Evolutionary conservation across 2,113 vertebrate species (phyloP), one percentile per base, ranked within the genome.

Genomic region (Mola mola): DNA sequence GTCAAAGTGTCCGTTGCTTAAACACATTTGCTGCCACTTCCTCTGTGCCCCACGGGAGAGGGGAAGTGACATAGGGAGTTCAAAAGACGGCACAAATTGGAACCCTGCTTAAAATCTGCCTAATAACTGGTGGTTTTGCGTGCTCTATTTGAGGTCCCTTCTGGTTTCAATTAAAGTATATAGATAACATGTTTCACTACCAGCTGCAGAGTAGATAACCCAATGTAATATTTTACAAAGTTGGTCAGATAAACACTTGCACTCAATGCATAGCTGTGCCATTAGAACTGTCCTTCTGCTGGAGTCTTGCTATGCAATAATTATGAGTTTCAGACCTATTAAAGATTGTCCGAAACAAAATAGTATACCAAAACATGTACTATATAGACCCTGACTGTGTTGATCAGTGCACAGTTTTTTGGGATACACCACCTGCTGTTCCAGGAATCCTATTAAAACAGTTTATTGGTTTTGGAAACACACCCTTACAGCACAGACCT

Each of bases 1-100:
- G 79, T 83, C 68, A 68, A 66, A 66, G 73, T 77, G 87, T 87
- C 61, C 59, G 66, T 83, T 79, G 37, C 65, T 10, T 58, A 73
- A 84, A 79, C 85, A 89, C 89, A 90, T 87, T 78, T 89, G 83
- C 71, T 79, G 49, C 40, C 8, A 72, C 72, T 88, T 90, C 86
- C 85, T 81, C 20, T 61, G 25, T 21, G 66, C 75, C 83, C 68
- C 24, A 0, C 6, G 66, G 76, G 55, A 66, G 49, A 77, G 56
- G 10, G 86, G 87, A 88, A 87, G 86, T 81, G 79, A 72, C 89
- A 84, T 53, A 53, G 75, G 60, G 85, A 69, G 73, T 89, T 89
- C 83, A 90, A 88, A 89, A 78, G 72, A 17, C 58, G 37, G 66
- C 76, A 72, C 69, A 79, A 85, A 83, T 70, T 80, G 38, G 11